Evolutionary conservation across 2,113 vertebrate species (phyloP).

Genomic region (Oxygymnocypris stewartii): DNA sequence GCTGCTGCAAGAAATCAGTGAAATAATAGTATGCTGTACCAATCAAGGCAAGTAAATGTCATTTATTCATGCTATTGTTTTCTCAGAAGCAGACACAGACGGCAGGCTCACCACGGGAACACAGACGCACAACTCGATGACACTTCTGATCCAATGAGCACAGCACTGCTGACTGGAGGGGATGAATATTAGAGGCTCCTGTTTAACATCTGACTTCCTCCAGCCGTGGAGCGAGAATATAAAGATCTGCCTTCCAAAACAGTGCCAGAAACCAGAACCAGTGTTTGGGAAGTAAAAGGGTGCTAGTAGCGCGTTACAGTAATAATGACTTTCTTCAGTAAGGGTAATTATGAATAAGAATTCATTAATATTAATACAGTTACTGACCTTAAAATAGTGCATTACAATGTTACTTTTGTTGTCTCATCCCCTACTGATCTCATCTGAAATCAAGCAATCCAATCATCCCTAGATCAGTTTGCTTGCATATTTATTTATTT

Average conservation of each 20-base stretch:
- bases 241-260: not conserved
- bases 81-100: not conserved
- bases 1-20: not conserved
- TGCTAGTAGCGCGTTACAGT: not conserved
- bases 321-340: too few relatives aligned
- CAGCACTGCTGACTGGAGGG: not conserved
- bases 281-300: not conserved
- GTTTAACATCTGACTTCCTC: slow-evolving; percentile 29
- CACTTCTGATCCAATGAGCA: slow-evolving; percentile 25
- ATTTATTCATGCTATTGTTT: not conserved
- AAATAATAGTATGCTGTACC: not conserved
- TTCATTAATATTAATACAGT: too few relatives aligned
- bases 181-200: not conserved
- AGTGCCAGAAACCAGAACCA: not conserved
- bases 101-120: not conserved
- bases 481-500: too few relatives aligned
- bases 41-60: slow-evolving; percentile 10
- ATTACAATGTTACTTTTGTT: too few relatives aligned
- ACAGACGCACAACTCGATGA: not conserved
- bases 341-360: too few relatives aligned
- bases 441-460: too few relatives aligned
- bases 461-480: too few relatives aligned
- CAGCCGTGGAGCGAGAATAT: not conserved
- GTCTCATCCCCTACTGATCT: too few relatives aligned
- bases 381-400: too few relatives aligned